Percentiles rank a stretch among this genome's conserved stretches.
Evolutionary conservation across 2,797 vertebrate genomes (phyloP).

Genomic region (Buceros bicornis): DNA sequence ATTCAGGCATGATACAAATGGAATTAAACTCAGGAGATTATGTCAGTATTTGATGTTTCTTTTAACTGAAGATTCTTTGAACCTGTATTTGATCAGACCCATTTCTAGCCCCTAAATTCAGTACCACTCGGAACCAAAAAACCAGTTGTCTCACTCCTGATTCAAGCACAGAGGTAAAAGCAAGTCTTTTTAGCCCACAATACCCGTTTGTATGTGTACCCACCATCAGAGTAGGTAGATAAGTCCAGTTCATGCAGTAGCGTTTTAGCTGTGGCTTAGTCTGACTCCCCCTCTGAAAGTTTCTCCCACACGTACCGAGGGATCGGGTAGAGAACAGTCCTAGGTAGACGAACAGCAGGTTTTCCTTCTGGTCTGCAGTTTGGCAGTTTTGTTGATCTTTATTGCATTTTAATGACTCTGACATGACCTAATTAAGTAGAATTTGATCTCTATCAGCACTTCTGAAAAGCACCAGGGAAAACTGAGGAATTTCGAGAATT

Average conservation of each 20-base stretch:
- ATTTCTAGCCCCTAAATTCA: background rate
- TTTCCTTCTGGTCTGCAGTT: background rate
- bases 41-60: background rate
- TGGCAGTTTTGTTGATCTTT: background rate
- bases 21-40: background rate
- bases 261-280: background rate
- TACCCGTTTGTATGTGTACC: background rate
- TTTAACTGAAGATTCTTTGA: background rate
- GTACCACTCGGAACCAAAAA: background rate
- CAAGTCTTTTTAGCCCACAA: background rate
- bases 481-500: background rate
- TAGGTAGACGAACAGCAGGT: too few relatives aligned
- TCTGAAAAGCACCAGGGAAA: background rate
- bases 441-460: background rate
- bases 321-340: background rate
- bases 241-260: background rate
- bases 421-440: background rate
- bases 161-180: background rate
- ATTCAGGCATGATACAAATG: background rate
- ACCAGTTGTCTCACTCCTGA: background rate
- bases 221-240: background rate
- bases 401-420: background rate
- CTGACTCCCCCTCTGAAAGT: background rate
- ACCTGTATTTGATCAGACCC: background rate
- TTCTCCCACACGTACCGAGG: background rate